Evolutionary conservation across 2,888 invertebrate genomes (phyloP), one percentile per base, ranked within the genome.

Genomic region (Notodonta ziczac): DNA sequence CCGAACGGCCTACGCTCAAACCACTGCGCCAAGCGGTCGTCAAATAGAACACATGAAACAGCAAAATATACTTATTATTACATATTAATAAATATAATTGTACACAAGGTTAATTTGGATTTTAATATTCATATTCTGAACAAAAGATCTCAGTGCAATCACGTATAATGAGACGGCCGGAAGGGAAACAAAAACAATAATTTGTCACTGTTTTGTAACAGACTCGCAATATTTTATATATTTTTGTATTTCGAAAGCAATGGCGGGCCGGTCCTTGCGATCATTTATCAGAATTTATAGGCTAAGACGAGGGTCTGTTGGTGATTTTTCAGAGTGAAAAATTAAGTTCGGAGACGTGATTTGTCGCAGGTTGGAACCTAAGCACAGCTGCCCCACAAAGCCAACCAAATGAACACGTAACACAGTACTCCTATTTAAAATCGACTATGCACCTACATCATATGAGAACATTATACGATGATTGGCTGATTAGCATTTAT

Each of bases 151-250:
- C 62, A 71, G 72, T 78, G 77, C 78, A 81, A 83, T 83, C 77
- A 83, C 78, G 78, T 76, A 74, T 75, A 84, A 84, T 78, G 77
- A 76, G 60, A 59, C 58, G 60, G 65, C 64, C 53, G 62, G 69
- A 60, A 64, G 66, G 67, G 72, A 71, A 62, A 65, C 58, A 52
- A 72, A 73, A 76, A 75, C 70, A 76, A 73, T 78, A 66, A 85
- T 85, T 85, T 83, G 80, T 85, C 84, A 84, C 82, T 81, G 80
- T 82, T 79, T 77, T 74, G 72, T 63, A 60, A 59, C 63, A 66
- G 66, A 72, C 72, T 68, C 65, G 60, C 63, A 64, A 71, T 72
- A 62, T 78, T 65, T 72, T 70, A 54, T 70, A 62, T 78, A 73
- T 69, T 78, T 81, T 78, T 73, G 72, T 63, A 76, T 77, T 78